Evolutionary conservation across 2,888 invertebrate genomes (phyloP).

Genomic region (Eumacrocentrus americanus): DNA sequence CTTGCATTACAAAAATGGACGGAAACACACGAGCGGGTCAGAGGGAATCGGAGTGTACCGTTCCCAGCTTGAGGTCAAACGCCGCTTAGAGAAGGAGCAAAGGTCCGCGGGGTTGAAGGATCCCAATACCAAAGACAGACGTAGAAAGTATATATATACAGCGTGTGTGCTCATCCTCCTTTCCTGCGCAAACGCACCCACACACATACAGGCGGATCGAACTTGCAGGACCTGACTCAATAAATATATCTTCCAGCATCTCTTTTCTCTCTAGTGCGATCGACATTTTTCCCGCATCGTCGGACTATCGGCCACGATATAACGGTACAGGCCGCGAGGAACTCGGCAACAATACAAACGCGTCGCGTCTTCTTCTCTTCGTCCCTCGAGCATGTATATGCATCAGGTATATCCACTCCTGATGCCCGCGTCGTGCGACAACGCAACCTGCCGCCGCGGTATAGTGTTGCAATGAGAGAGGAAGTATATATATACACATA

Average conservation of each 20-base stretch:
- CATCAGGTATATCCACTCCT: constrained; percentile 20
- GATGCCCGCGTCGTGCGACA: constrained; percentile 23
- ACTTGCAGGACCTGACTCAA: constrained; percentile 12
- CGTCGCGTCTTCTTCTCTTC: constrained; percentile 15
- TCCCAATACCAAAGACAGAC: constrained; percentile 12
- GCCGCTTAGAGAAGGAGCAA: constrained; percentile 19
- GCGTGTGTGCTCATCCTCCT: not conserved
- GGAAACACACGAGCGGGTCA: constrained; percentile 14
- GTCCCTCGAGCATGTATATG: constrained; percentile 23
- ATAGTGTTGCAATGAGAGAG: constrained; percentile 26
- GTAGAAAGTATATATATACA: constrained; percentile 1
- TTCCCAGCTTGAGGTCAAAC: constrained; percentile 15
- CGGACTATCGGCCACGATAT: constrained; percentile 6
- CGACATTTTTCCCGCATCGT: constrained; percentile 16
- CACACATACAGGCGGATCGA: constrained; percentile 1
- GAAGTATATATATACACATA: constrained; percentile 33
- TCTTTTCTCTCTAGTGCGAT: constrained; percentile 21
- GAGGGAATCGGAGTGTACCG: constrained; percentile 24
- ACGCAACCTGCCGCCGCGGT: constrained; percentile 18
- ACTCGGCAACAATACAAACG: constrained; percentile 33
- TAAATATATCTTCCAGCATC: constrained; percentile 19
- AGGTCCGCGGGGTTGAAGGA: constrained; percentile 17
- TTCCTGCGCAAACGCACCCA: constrained; percentile 9
- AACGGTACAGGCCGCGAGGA: constrained; percentile 24
- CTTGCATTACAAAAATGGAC: not conserved